Conservation (phyloP, 2,797 vertebrate species). For the Basileuterus tristriatus region DNA sequence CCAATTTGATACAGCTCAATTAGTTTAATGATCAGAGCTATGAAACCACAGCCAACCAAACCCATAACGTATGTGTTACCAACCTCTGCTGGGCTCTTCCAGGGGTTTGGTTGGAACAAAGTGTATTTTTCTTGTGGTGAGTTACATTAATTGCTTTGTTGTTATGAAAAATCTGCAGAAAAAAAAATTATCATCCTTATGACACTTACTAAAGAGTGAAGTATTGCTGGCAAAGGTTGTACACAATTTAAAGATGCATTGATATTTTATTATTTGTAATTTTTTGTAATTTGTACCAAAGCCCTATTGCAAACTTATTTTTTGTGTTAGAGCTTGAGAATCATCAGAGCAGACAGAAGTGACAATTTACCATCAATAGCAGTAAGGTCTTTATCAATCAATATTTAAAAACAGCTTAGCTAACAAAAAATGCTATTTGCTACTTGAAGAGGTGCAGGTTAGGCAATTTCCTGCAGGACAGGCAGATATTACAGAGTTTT, state of each 20-base stretch:
- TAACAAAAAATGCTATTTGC: not conserved
- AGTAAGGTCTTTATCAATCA: not conserved
- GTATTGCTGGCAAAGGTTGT: not conserved
- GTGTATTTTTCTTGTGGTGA: not conserved
- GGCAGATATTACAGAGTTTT: rapidly evolving
- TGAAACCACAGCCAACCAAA: conserved; percentile 22
- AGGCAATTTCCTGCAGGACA: not conserved
- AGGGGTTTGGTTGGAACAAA: not conserved
- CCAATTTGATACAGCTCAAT: conserved; percentile 29
- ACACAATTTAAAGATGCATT: not conserved
- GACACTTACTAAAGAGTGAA: not conserved
- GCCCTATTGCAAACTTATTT: not conserved
- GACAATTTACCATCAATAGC: not conserved
- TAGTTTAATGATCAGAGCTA: conserved; percentile 50
- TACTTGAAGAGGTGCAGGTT: not conserved
- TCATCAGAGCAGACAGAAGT: not conserved
- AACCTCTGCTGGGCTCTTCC: not conserved
- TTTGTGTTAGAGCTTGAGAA: not conserved
- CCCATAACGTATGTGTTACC: not conserved
- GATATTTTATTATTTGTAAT: not conserved
- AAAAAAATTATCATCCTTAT: not conserved
- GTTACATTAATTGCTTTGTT: not conserved
- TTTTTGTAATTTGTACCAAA: not conserved
- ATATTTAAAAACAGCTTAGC: not conserved
- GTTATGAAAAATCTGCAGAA: not conserved